Percentiles rank a stretch among this genome's conserved stretches.
These are phyloP conservation scores for Porites australiensis DNA, from an alignment of 64 coral and sea anemone genomes.

Conservation along the genomic window DNA sequence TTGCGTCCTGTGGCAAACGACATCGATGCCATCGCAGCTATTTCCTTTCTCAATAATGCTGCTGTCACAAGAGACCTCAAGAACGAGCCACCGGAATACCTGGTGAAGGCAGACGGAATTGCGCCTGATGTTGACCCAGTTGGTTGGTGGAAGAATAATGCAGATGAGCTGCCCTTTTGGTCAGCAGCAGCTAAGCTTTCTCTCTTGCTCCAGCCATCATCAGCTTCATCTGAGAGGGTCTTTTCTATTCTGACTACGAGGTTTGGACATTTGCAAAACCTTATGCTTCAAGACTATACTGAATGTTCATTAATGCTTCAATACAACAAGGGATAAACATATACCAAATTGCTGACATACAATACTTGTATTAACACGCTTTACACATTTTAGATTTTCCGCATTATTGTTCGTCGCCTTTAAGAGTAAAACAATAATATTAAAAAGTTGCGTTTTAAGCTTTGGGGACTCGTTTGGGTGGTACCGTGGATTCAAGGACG, in stretches of 20 bases:
- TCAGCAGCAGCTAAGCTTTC: constrained; percentile 35
- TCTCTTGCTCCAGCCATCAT: constrained; percentile 47
- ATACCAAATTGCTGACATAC: too few species aligned
- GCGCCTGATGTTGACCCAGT: constrained; percentile 18
- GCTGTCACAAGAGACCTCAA: constrained; percentile 35
- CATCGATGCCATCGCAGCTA: constrained; percentile 25
- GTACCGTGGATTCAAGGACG: too few species aligned
- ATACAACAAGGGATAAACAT: constrained; percentile 45
- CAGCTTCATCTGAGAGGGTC: constrained; percentile 48
- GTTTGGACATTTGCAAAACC: constrained; percentile 49
- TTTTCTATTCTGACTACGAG: constrained; percentile 45
- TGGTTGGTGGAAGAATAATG: constrained; percentile 50
- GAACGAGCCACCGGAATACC: constrained; percentile 59
- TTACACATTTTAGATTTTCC: too few species aligned
- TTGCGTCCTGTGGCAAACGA: constrained; percentile 65
- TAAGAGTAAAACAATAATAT: too few species aligned
- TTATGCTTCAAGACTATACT: constrained; percentile 26
- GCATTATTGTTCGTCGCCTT: too few species aligned
- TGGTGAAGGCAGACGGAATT: constrained; percentile 57
- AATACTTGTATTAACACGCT: too few species aligned
- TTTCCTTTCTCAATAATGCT: constrained; percentile 49
- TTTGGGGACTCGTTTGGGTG: too few species aligned
- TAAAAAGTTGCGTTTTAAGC: too few species aligned
- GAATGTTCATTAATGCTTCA: constrained; percentile 27
- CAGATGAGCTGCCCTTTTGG: constrained; percentile 44